A percentile compares a stretch with the other conserved stretches of the same genome.
These are phyloP conservation scores for Pituophis catenifer DNA, from an alignment of 2,113 vertebrate genomes.

Conservation along the genomic window DNA sequence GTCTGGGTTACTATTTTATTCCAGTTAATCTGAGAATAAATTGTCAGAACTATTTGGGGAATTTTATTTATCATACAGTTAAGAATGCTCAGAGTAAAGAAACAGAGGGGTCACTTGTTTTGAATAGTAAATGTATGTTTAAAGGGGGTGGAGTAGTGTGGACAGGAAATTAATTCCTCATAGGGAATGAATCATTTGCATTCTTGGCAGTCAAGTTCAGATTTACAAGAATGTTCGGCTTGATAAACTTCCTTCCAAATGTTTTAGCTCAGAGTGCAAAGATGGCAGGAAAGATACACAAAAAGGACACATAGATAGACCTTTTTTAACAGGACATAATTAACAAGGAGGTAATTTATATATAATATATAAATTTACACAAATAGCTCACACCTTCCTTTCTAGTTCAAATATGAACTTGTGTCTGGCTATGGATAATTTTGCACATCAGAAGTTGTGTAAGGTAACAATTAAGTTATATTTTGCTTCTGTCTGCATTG, in stretches of 20 bases:
- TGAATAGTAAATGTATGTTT: slow-evolving; percentile 52
- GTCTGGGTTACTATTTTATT: slow-evolving; percentile 45
- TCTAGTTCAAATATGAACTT: background rate
- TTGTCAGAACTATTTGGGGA: slow-evolving; percentile 52
- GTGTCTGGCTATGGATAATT: background rate
- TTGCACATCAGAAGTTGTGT: background rate
- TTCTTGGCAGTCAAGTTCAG: slow-evolving; percentile 61
- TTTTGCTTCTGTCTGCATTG: background rate
- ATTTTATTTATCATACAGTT: slow-evolving; percentile 52
- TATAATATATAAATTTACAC: slow-evolving; percentile 28
- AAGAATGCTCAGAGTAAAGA: slow-evolving; percentile 49
- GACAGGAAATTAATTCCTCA: slow-evolving; percentile 47
- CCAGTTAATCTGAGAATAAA: slow-evolving; percentile 47
- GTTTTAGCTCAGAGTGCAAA: slow-evolving; percentile 35
- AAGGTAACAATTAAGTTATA: background rate
- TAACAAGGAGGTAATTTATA: slow-evolving; percentile 51
- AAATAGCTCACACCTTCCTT: slow-evolving; percentile 26
- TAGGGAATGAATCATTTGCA: slow-evolving; percentile 62
- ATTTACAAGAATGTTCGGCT: slow-evolving; percentile 64
- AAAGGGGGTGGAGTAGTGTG: slow-evolving; percentile 16
- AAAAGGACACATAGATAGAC: slow-evolving; percentile 39
- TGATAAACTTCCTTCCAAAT: slow-evolving; percentile 63
- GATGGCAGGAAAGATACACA: slow-evolving; percentile 8
- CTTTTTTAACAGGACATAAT: slow-evolving; percentile 42
- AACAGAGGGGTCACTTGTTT: slow-evolving; percentile 45